Base-by-base conservation (phyloP, 64 coral and sea anemone genomes). In the Pachyseris speciosa region DNA sequence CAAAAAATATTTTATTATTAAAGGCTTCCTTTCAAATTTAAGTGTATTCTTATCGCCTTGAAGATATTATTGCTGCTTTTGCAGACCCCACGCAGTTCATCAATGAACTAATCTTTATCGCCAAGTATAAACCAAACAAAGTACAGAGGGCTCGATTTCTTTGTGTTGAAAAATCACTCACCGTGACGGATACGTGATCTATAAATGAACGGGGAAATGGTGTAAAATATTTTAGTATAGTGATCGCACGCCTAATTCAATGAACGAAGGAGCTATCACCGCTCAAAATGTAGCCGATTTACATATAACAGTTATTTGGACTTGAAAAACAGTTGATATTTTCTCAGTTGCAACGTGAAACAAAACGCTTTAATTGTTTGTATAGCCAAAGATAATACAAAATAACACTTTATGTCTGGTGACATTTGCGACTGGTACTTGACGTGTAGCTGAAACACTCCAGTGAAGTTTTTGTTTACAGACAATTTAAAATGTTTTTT, bases 401-500 rank as follows among this genome's bases (percentile, higher is more conserved):
- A 81, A 61, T 40, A 61, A 16, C 53, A 81, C 51, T 31, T n/a
- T 5, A 17, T 9, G 34, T 15, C 53, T 16, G 33, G 77, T 61
- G 22, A 32, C 53, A 19, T 16, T 50, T 28, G 31, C 19, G 40
- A 25, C 77, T 63, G 52, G 77, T 81, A 20, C 7, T 37, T 17
- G 7, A 7, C 20, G 31, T 61, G 22, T 63, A 19, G 24, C 15
- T 81, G 51, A 36, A 55, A 61, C 77, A 81, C 52, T 61, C 34
- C 51, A 36, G n/a, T 61, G 53, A 81, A 81, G 36, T 79, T 33
- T 79, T 48, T 76, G 75, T 79, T 78, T 79, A 31, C 5, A 81
- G 2, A 61, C 2, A 51, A 36, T 39, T 63, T 38, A 52, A 27
- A 61, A 81, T 9, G 0, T 17, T 22, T 24, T 37, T 10, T 57